Evolutionary conservation across 2,888 invertebrate genomes (phyloP), one percentile per base, ranked within the genome.

Genomic region (Caenorhabditis uteleia): DNA sequence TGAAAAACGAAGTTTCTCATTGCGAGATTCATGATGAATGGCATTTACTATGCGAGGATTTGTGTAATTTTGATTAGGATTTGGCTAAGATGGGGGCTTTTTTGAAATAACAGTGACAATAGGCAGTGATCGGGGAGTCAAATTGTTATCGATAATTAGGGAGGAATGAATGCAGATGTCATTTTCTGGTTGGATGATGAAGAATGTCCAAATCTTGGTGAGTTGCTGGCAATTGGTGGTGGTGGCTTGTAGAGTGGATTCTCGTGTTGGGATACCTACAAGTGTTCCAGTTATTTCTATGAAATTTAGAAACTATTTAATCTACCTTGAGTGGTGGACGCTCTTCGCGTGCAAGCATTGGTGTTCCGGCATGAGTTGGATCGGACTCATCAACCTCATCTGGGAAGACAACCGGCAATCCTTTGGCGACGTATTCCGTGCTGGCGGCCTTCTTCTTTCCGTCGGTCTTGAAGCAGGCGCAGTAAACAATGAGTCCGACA

Each of bases 91-190:
- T 49, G n/a, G 26, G 56, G 45, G 46, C 47, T n/a, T n/a, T n/a
- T n/a, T 20, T 36, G 36, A 20, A 34, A 34, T 34, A 43, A 33
- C 42, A 26, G 20, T 36, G 20, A 31, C 21, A 25, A 12, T 26
- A 7, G 25, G 40, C 26, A 48, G 48, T 39, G 39, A 33, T 47
- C 43, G 53, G 49, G 48, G 54, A 12, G 18, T 18, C 29, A 33
- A 33, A 16, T 18, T n/a, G 45, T 26, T 42, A 27, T 12, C 10
- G 18, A 18, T 18, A 36, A 42, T 93, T 94, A 95, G 86, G 95
- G 95, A 78, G 95, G 94, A 80, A 95, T 94, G 86, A 95, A 95
- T 34, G 95, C 95, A 65, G 95, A 94, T 47, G 95, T 95, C 86
- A 93, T 92, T 83, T 93, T 68, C 62, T 78, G 89, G 88, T 93